Conservation (phyloP, 1,140 invertebrate genomes). For the Dreissena rostriformis region DNA sequence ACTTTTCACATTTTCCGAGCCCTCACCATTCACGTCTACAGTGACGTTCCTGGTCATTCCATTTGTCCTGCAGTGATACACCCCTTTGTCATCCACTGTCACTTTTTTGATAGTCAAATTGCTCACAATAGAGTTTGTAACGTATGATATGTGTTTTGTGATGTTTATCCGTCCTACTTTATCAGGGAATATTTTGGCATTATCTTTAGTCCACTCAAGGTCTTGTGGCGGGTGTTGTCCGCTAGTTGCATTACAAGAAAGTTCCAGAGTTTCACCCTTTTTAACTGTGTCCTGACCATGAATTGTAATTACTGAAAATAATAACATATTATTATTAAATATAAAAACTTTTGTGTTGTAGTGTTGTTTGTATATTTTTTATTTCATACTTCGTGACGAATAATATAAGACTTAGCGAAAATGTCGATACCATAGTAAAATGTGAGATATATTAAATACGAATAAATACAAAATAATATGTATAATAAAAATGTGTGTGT, state of each 20-base stretch:
- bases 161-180: conserved; percentile 41
- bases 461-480: too few relatives aligned
- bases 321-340: not conserved
- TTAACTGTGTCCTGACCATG: conserved; percentile 15
- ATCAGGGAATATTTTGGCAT: conserved; percentile 32
- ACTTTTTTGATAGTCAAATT: conserved; percentile 51
- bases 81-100: conserved; percentile 11
- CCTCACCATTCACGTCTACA: conserved; percentile 35
- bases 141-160: conserved; percentile 55
- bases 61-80: conserved; percentile 42
- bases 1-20: conserved; percentile 28
- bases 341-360: not conserved
- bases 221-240: conserved; percentile 42
- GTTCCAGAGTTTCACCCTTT: conserved; percentile 28
- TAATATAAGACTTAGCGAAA: not conserved
- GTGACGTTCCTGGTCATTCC: conserved; percentile 21
- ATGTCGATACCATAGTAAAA: not conserved
- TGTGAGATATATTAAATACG: too few relatives aligned
- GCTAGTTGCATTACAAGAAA: conserved; percentile 47
- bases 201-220: conserved; percentile 50
- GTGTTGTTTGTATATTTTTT: not conserved
- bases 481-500: too few relatives aligned
- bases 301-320: conserved; percentile 33
- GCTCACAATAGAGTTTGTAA: conserved; percentile 42
- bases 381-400: not conserved